Base-by-base conservation (phyloP, 2,113 vertebrate species). In the Delphinus delphis region DNA sequence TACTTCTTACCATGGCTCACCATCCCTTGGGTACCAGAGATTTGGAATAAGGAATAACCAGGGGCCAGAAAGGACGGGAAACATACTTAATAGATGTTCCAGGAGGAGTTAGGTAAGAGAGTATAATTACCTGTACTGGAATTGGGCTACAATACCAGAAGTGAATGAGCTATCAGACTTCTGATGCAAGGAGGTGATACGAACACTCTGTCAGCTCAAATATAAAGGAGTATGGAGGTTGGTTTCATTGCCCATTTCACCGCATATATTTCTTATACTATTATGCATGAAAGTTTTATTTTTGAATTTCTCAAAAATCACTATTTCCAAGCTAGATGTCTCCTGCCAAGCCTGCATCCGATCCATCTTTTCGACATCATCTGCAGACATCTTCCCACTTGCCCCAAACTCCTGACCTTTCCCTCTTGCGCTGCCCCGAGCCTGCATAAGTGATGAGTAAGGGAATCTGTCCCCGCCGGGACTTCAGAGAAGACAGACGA, bases 401-500 rank as follows among this genome's bases (percentile, higher is more conserved):
- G 25, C 8, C 33, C 4, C 2, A 21, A 23, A 58, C 60, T 58
- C 25, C 83, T 92, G 89, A 96, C 62, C 41, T 90, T 86, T 93
- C 53, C 18, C 28, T 71, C 26, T 25, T 36, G 31, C 0, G 1
- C 41, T 33, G 26, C n/a, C 50, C 41, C 1, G 11, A 60, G 47
- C 21, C 76, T 73, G 38, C 4, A 2, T 65, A 62, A 84, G 41
- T 38, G 83, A 90, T 90, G 31, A 80, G 14, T 10, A 15, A 47
- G 86, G 58, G 21, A 60, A 41, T 71, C 21, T 83, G 47, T 36
- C 58, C 44, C n/a, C 2, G 0, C 9, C 18, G 90, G 70, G 92
- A 92, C 67, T 81, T 80, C 28, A 62, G 82, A 76, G 84, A 87
- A 85, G 92, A 93, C 60, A 88, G 60, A 86, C 12, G 44, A 50